Conservation (phyloP, 2,797 vertebrate species). For the Falco naumanni region DNA sequence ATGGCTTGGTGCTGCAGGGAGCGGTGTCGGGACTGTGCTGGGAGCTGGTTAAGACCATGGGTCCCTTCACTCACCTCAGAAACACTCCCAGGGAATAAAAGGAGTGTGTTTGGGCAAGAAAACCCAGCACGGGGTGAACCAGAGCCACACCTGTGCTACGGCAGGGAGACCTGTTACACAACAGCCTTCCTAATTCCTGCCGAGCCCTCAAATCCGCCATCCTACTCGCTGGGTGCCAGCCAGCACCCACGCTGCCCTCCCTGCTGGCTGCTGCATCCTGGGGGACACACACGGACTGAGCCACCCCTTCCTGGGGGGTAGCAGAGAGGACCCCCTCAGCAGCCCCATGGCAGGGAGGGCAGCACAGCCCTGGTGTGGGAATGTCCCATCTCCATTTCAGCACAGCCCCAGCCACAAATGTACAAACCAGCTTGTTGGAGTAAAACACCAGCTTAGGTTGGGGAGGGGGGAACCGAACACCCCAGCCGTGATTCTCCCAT, state of each 20-base stretch:
- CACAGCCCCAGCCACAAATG: not conserved
- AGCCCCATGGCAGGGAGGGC: not conserved
- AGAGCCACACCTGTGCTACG: not conserved
- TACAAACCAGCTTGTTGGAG: not conserved
- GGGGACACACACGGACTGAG: fast-evolving
- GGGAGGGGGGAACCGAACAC: not conserved
- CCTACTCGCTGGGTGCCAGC: not conserved
- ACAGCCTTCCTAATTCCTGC: not conserved
- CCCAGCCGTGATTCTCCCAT: constrained; percentile 24
- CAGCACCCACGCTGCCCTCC: fast-evolving
- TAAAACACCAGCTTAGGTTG: not conserved
- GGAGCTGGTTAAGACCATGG: not conserved
- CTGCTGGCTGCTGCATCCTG: not conserved
- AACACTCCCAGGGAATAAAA: not conserved
- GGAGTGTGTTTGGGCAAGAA: not conserved
- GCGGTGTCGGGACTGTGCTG: not conserved
- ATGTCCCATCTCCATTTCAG: not conserved
- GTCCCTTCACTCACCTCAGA: not conserved
- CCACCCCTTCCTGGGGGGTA: not conserved
- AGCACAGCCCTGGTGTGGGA: not conserved
- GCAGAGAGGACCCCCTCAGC: not conserved
- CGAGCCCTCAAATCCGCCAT: not conserved
- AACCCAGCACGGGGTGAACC: not conserved
- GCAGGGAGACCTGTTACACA: not conserved
- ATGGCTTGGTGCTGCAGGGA: not conserved